These are phyloP conservation scores for Ptiloglossa arizonensis DNA, from an alignment of 1,140 invertebrate species.

Conservation along the genomic window DNA sequence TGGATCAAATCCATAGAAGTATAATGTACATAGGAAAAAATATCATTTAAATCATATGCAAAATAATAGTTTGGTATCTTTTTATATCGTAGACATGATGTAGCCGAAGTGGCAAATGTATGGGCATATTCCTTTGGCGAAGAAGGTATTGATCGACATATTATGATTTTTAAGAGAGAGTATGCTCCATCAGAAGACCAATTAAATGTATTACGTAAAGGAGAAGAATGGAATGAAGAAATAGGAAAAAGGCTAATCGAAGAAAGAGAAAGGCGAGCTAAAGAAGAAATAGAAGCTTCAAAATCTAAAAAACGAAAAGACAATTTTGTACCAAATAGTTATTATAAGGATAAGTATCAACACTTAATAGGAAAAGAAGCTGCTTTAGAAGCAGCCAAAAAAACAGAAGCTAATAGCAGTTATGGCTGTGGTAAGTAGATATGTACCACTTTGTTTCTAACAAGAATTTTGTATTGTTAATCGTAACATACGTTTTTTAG, in stretches of 20 bases:
- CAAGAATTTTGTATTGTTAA: background rate
- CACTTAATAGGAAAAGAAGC: conserved; percentile 94
- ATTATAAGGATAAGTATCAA: conserved; percentile 95
- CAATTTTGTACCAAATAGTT: conserved; percentile 84
- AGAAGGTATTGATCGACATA: conserved; percentile 93
- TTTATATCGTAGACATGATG: conserved; percentile 85
- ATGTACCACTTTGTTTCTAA: background rate
- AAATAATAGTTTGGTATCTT: background rate
- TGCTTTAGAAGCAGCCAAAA: conserved; percentile 91
- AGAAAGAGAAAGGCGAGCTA: conserved; percentile 75
- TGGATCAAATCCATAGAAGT: conserved; percentile 90
- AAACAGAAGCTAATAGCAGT: conserved; percentile 92
- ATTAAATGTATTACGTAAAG: conserved; percentile 88
- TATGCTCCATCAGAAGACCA: conserved; percentile 93
- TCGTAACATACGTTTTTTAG: conserved; percentile 81
- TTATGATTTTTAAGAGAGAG: conserved; percentile 92
- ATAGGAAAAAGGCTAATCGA: conserved; percentile 85
- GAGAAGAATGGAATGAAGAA: conserved; percentile 92
- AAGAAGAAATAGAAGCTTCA: conserved; percentile 80
- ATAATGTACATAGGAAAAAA: conserved; percentile 86
- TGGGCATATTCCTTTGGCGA: conserved; percentile 94
- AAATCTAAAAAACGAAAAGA: conserved; percentile 81
- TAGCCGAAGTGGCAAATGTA: conserved; percentile 92
- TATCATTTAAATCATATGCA: conserved; percentile 37
- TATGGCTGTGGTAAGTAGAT: conserved; percentile 91